These are phyloP conservation scores for Heliconius erato DNA, from an alignment of 2,888 invertebrate species.

Conservation along the genomic window DNA sequence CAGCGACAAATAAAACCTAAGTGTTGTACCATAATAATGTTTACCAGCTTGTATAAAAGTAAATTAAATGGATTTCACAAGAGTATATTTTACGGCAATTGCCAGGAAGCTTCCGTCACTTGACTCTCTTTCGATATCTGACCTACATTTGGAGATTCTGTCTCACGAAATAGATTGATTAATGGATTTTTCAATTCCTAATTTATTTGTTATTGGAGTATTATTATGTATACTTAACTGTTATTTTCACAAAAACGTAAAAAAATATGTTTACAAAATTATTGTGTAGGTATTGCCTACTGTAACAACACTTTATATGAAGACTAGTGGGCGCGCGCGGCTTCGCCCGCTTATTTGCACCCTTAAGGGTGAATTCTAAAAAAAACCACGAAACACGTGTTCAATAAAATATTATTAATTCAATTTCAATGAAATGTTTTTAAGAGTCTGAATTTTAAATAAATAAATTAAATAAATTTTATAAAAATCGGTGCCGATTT, in stretches of 20 bases:
- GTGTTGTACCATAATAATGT: neutral
- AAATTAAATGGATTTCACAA: conserved; percentile 12
- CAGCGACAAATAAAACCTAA: too few species aligned
- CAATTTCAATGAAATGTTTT: too few species aligned
- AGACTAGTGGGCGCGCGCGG: too few species aligned
- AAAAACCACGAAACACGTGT: too few species aligned
- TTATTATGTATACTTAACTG: neutral
- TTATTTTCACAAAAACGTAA: neutral
- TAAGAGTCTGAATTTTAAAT: too few species aligned
- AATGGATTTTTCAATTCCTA: neutral
- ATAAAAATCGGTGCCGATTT: too few species aligned
- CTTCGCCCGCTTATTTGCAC: too few species aligned
- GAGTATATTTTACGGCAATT: neutral
- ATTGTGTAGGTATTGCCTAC: neutral
- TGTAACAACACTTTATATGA: neutral
- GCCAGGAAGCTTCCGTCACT: conserved; percentile 10
- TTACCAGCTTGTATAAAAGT: neutral
- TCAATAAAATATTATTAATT: too few species aligned
- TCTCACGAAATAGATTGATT: neutral
- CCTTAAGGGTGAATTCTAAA: too few species aligned
- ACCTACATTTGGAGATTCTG: conserved; percentile 2
- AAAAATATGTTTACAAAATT: neutral
- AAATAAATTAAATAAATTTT: too few species aligned
- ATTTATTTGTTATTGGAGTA: neutral
- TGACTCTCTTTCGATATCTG: conserved; percentile 19